Evolutionary conservation across 1,140 invertebrate species (phyloP).

Genomic region (Drosophila pachea): DNA sequence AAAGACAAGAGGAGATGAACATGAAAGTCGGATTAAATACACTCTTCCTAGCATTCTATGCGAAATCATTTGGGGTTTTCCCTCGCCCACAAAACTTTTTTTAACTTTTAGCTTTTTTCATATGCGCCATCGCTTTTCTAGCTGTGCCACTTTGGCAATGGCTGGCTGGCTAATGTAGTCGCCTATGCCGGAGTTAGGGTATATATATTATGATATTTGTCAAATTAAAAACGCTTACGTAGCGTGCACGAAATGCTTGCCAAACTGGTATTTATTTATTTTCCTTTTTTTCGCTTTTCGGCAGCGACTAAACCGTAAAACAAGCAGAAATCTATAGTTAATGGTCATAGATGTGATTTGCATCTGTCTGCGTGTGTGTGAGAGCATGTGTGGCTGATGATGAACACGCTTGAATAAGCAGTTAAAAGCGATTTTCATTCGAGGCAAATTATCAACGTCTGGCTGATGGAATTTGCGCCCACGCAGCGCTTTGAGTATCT

Average conservation of each 20-base stretch:
- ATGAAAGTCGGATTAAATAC: not conserved
- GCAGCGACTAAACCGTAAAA: slow-evolving; percentile 23
- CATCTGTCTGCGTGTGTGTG: slow-evolving; percentile 4
- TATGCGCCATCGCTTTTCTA: not conserved
- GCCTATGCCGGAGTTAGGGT: slow-evolving; percentile 10
- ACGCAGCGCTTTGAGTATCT: slow-evolving; percentile 42
- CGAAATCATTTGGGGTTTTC: not conserved
- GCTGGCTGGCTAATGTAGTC: not conserved
- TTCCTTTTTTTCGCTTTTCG: slow-evolving; percentile 3
- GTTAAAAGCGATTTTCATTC: slow-evolving; percentile 32
- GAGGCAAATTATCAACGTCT: slow-evolving; percentile 34
- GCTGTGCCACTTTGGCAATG: too few relatives aligned
- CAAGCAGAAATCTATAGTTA: slow-evolving; percentile 48
- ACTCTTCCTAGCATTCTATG: not conserved
- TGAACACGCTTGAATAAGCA: slow-evolving; percentile 38
- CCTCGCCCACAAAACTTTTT: not conserved
- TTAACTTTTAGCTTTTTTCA: not conserved
- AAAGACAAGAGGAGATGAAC: not conserved
- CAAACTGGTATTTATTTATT: slow-evolving; percentile 48
- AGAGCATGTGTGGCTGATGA: slow-evolving; percentile 16
- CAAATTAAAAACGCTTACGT: slow-evolving; percentile 62
- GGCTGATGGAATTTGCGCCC: slow-evolving; percentile 43
- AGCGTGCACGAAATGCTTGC: slow-evolving; percentile 41
- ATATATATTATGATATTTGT: slow-evolving; percentile 43
- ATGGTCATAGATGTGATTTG: slow-evolving; percentile 20